Evolutionary conservation across 1,140 invertebrate genomes (phyloP), one percentile per base, ranked within the genome.

Genomic region (Amphibalanus amphitrite): DNA sequence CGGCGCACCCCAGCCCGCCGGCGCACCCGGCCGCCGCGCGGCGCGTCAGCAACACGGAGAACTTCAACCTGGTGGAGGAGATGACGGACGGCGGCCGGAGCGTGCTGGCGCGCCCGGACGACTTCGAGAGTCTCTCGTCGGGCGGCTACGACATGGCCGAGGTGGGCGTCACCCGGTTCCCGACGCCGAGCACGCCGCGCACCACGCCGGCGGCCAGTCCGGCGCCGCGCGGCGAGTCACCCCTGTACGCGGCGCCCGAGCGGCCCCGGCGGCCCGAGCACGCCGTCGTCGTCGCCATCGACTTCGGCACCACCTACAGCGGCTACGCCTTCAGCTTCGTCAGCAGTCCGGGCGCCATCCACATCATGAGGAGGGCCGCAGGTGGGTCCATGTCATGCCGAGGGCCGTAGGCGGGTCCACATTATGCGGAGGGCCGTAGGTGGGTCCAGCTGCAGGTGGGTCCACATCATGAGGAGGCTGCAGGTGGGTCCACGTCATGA

Each of bases 281-380:
- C 75, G 80, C 82, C 72, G 83, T 86, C 10, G 83, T 86, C 0
- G 84, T 85, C 1, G 85, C 86, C 25, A 85, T 87, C 69, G 86
- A 87, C 77, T 84, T 87, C 75, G 86, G 86, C 3, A 86, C 85
- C 0, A 86, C 86, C 0, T 86, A 85, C 76, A 85, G 83, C 72
- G 86, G 86, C 0, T 87, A 87, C 76, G 85, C 85, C 0, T 86
- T 85, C 75, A 82, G 83, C 29, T 86, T 86, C 74, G 80, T 81
- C 1, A 77, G 81, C 28, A 83, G 85, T 74, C 81, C 82, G 1
- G 82, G 84, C 25, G 81, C 81, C 67, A 82, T 87, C 67, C 84
- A 85, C 74, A 83, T 87, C 79, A 87, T 87, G 86, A 79, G 85
- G 64, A 84, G 85, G n/a, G n/a, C n/a, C n/a, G n/a, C n/a, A n/a